Percentiles rank a stretch among this genome's conserved stretches.
These are phyloP conservation scores for Eupithecia centaureata DNA, from an alignment of 2,888 invertebrate species.

Conservation along the genomic window DNA sequence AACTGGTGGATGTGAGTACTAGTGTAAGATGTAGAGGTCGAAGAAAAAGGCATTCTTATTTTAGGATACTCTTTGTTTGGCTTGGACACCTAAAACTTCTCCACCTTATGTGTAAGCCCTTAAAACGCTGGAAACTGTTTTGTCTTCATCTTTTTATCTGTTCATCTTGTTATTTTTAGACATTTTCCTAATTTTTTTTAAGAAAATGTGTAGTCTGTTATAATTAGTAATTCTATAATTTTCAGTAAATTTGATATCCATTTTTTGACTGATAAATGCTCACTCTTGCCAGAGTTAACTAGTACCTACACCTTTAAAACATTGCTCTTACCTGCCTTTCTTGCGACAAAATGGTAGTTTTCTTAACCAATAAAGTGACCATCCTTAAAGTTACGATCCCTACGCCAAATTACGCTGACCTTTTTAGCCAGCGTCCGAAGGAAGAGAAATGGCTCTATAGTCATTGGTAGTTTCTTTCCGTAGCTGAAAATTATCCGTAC, in stretches of 20 bases:
- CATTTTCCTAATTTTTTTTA: too few relatives aligned
- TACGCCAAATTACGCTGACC: slow-evolving; percentile 49
- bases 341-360: slow-evolving; percentile 34
- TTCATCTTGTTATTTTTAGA: too few relatives aligned
- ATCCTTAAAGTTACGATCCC: slow-evolving; percentile 53
- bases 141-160: background rate
- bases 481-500: background rate
- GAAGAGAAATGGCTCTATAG: slow-evolving; percentile 47
- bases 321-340: background rate
- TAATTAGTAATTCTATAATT: background rate
- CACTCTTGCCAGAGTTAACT: background rate
- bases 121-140: background rate
- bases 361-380: slow-evolving; percentile 48
- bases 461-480: slow-evolving; percentile 41
- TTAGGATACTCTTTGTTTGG: background rate
- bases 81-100: background rate
- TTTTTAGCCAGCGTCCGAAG: slow-evolving; percentile 36
- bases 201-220: too few relatives aligned
- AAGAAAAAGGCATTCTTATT: slow-evolving; percentile 44
- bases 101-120: background rate
- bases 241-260: too few relatives aligned
- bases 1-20: slow-evolving; percentile 49
- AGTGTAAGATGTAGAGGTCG: slow-evolving; percentile 23
- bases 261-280: background rate
- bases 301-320: background rate